A percentile compares a stretch with the other conserved stretches of the same genome.
phyloP scores from a whole-genome alignment of 2,797 vertebrate species.

The Pseudomugil gertrudae region DNA sequence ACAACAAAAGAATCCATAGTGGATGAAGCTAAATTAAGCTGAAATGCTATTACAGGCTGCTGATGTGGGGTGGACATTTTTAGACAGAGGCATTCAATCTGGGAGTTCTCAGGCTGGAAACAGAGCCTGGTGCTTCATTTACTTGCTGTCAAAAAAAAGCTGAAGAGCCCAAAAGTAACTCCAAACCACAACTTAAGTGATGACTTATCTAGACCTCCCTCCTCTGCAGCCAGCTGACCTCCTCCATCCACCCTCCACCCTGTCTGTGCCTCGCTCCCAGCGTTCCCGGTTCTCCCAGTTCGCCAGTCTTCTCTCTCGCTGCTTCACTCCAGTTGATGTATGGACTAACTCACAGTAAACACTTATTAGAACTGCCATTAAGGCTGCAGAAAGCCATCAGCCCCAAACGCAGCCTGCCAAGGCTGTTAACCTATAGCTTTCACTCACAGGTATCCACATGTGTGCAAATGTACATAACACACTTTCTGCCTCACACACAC shows the following conservation, averaged over 20 bases:
- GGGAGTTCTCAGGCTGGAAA: conserved; percentile 14
- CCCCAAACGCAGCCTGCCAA: conserved; percentile 64
- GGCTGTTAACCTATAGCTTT: conserved; percentile 60
- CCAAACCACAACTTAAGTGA: conserved; percentile 18
- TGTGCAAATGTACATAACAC: conserved; percentile 24
- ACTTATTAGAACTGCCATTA: conserved; percentile 71
- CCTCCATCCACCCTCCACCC: conserved; percentile 17
- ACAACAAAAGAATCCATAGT: neutral
- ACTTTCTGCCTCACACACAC: conserved; percentile 9
- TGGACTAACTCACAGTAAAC: conserved; percentile 77
- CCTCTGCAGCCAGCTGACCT: conserved; percentile 39
- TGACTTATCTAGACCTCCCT: conserved; percentile 30
- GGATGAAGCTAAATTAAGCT: neutral
- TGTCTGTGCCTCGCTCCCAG: conserved; percentile 28
- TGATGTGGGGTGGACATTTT: neutral
- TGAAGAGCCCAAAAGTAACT: conserved; percentile 4
- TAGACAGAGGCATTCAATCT: conserved; percentile 1
- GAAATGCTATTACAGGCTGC: neutral
- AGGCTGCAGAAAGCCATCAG: conserved; percentile 60
- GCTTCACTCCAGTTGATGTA: conserved; percentile 70
- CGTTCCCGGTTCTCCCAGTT: conserved; percentile 23
- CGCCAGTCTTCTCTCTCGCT: conserved; percentile 38
- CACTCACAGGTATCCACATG: conserved; percentile 36
- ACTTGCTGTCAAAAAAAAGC: conserved; percentile 2
- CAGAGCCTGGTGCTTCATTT: conserved; percentile 8